These are phyloP conservation scores for Ophthalmolycus amberensis DNA, from an alignment of 2,113 vertebrate species.

Conservation along the genomic window DNA sequence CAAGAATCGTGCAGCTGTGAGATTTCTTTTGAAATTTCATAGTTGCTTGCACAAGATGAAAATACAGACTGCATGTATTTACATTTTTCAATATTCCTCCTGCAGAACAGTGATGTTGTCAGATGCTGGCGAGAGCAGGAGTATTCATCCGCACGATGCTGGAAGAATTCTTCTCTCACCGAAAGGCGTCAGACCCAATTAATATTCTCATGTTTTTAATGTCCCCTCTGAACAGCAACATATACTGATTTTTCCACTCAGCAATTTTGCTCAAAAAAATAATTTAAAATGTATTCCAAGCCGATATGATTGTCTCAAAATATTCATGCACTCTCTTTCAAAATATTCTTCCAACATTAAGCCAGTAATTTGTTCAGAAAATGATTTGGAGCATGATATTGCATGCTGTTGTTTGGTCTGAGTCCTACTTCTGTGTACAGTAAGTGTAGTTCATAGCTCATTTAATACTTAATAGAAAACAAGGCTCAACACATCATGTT, in stretches of 20 bases:
- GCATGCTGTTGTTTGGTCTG: constrained; percentile 44
- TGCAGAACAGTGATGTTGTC: constrained; percentile 50
- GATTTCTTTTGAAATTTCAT: constrained; percentile 41
- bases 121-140: constrained; percentile 27
- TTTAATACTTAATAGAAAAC: constrained; percentile 56
- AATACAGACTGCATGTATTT: constrained; percentile 40
- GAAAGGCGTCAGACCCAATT: constrained; percentile 29
- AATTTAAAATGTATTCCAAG: constrained; percentile 32
- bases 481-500: constrained; percentile 31
- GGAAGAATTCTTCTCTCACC: constrained; percentile 9
- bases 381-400: constrained; percentile 52
- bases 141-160: constrained; percentile 36
- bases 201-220: constrained; percentile 22
- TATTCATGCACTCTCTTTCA: not conserved
- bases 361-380: constrained; percentile 56
- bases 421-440: constrained; percentile 45
- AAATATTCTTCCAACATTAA: constrained; percentile 54
- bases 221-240: not conserved
- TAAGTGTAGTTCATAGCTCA: constrained; percentile 57
- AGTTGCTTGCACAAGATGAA: constrained; percentile 32
- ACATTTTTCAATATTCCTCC: constrained; percentile 43
- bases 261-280: not conserved
- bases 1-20: constrained; percentile 35
- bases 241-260: not conserved
- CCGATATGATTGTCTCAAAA: constrained; percentile 8